A percentile compares a stretch with the other conserved stretches of the same genome.
Evolutionary conservation across 2,888 invertebrate genomes (phyloP).

Genomic region (Aphodius sticticus): DNA sequence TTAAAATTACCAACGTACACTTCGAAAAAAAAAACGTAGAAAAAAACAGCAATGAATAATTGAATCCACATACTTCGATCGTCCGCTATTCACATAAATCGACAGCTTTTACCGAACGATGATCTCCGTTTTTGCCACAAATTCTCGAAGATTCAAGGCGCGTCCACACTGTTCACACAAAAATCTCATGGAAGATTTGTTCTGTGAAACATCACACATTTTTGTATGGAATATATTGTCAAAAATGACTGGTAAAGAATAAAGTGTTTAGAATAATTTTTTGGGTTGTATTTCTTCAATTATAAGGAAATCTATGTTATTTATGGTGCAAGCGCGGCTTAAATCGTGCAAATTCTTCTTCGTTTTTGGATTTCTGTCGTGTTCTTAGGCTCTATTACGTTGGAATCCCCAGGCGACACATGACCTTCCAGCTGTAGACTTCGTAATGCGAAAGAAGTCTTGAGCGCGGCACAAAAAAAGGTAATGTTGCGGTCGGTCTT

Average conservation of each 20-base stretch:
- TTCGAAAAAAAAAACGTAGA: background rate
- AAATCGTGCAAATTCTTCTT: background rate
- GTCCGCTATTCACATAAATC: background rate
- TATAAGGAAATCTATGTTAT: background rate
- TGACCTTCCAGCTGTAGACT: background rate
- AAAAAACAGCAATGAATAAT: background rate
- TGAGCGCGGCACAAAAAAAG: background rate
- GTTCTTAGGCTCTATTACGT: background rate
- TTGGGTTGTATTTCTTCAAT: too few relatives aligned
- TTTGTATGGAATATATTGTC: too few relatives aligned
- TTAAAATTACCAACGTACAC: background rate
- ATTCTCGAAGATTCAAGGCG: background rate
- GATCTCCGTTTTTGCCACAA: background rate
- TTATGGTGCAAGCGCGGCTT: background rate
- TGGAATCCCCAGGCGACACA: background rate
- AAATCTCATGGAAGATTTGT: too few relatives aligned
- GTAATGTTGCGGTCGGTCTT: background rate
- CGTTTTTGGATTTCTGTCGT: background rate
- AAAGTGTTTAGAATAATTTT: too few relatives aligned
- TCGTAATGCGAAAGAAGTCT: background rate
- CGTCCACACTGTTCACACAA: background rate
- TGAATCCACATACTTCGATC: slow-evolving; percentile 4
- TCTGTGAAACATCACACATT: too few relatives aligned
- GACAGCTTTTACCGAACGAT: background rate
- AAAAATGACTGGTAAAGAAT: too few relatives aligned